These are phyloP conservation scores for Drosophila testacea DNA, from an alignment of 2,888 invertebrate species.

Conservation along the genomic window DNA sequence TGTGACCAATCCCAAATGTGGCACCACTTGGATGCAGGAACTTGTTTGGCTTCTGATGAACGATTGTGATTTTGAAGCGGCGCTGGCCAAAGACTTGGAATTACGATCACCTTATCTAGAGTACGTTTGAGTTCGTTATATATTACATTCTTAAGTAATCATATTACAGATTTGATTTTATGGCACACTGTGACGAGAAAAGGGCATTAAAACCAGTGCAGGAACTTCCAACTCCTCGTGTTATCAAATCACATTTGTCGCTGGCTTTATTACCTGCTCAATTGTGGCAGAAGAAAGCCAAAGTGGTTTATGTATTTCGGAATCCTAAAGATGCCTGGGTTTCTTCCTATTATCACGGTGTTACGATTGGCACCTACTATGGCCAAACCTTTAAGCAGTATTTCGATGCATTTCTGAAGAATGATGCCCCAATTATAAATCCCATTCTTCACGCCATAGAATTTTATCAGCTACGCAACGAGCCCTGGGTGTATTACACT, in stretches of 20 bases:
- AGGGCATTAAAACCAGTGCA: constrained; percentile 38
- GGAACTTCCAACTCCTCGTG: constrained; percentile 64
- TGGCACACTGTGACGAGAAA: constrained; percentile 24
- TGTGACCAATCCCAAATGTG: constrained; percentile 77
- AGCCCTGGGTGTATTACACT: constrained; percentile 76
- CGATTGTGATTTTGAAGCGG: constrained; percentile 75
- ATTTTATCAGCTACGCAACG: constrained; percentile 73
- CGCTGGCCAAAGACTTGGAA: constrained; percentile 59
- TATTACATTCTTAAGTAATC: not conserved
- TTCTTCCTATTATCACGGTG: constrained; percentile 89
- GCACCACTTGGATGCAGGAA: constrained; percentile 84
- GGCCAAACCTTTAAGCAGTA: constrained; percentile 64
- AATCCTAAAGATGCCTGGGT: too few species aligned
- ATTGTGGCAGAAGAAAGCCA: constrained; percentile 73
- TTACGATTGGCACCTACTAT: constrained; percentile 45
- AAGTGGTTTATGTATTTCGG: constrained; percentile 91
- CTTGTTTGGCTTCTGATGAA: constrained; percentile 79
- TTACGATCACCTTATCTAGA: constrained; percentile 75
- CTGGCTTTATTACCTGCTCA: constrained; percentile 72
- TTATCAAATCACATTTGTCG: constrained; percentile 78
- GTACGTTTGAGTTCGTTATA: constrained; percentile 47
- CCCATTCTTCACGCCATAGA: constrained; percentile 66
- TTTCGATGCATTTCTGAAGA: too few species aligned
- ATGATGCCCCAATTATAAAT: constrained; percentile 22
- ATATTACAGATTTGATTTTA: constrained; percentile 53